Conservation (phyloP, 1,140 invertebrate species). For the Achroia grisella region DNA sequence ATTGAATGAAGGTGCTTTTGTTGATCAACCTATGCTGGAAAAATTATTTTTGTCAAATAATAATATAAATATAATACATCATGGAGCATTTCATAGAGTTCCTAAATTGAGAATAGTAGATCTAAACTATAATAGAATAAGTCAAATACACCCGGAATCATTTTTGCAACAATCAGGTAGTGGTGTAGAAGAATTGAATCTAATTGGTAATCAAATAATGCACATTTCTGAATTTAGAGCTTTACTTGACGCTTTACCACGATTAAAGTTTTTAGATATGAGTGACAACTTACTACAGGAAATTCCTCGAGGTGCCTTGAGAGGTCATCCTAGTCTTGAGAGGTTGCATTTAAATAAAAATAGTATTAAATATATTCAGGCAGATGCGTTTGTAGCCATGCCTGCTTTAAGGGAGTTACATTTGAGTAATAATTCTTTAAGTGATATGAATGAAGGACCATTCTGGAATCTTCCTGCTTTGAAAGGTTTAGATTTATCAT, state of each 20-base stretch:
- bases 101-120: slow-evolving; percentile 83
- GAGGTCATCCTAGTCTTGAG: slow-evolving; percentile 86
- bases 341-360: slow-evolving; percentile 88
- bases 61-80: slow-evolving; percentile 82
- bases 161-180: slow-evolving; percentile 82
- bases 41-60: slow-evolving; percentile 83
- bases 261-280: slow-evolving; percentile 83
- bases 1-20: slow-evolving; percentile 85
- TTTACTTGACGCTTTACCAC: slow-evolving; percentile 83
- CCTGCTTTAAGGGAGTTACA: slow-evolving; percentile 86
- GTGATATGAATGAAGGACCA: slow-evolving; percentile 77
- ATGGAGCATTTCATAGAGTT: slow-evolving; percentile 85
- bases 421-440: slow-evolving; percentile 85
- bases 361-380: slow-evolving; percentile 80
- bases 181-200: slow-evolving; percentile 83
- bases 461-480: slow-evolving; percentile 88
- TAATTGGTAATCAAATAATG: slow-evolving; percentile 84
- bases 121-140: slow-evolving; percentile 85
- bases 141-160: slow-evolving; percentile 85
- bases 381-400: slow-evolving; percentile 85
- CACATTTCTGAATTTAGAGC: slow-evolving; percentile 81
- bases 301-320: slow-evolving; percentile 82
- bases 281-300: slow-evolving; percentile 84
- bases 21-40: slow-evolving; percentile 82
- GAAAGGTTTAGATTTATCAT: slow-evolving; percentile 87